Conservation (phyloP, 2,888 invertebrate genomes). For the Dysmachus trigonus region DNA sequence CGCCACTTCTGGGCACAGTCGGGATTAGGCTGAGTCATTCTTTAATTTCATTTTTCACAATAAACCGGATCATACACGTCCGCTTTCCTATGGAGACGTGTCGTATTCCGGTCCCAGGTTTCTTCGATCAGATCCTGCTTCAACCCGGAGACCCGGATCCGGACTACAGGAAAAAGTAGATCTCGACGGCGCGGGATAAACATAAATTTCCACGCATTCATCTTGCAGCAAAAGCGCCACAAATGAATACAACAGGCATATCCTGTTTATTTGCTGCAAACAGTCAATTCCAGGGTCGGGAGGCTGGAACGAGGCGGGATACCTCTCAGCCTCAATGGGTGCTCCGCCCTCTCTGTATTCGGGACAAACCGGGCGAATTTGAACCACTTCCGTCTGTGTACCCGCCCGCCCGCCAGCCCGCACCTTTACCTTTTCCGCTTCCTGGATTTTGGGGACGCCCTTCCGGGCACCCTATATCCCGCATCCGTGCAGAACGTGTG, state of each 20-base stretch:
- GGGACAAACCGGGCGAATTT: neutral
- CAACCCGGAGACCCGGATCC: neutral
- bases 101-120: neutral
- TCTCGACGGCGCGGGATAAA: neutral
- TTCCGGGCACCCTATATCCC: neutral
- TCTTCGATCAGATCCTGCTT: no score
- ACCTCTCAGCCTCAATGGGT: neutral
- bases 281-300: neutral
- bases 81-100: neutral
- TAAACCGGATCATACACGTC: slow-evolving; percentile 2
- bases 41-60: slow-evolving; percentile 17
- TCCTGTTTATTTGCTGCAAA: slow-evolving; percentile 24
- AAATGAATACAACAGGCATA: slow-evolving; percentile 21
- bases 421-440: neutral
- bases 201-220: slow-evolving; percentile 22
- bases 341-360: neutral
- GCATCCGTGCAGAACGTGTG: neutral
- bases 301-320: neutral
- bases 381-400: slow-evolving; percentile 5
- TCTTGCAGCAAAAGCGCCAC: slow-evolving; percentile 22
- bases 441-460: neutral
- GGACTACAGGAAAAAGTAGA: neutral
- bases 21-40: neutral
- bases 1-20: neutral
- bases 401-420: neutral